phyloP scores from a whole-genome alignment of 2,888 invertebrate genomes.

The Dusona sp. region DNA sequence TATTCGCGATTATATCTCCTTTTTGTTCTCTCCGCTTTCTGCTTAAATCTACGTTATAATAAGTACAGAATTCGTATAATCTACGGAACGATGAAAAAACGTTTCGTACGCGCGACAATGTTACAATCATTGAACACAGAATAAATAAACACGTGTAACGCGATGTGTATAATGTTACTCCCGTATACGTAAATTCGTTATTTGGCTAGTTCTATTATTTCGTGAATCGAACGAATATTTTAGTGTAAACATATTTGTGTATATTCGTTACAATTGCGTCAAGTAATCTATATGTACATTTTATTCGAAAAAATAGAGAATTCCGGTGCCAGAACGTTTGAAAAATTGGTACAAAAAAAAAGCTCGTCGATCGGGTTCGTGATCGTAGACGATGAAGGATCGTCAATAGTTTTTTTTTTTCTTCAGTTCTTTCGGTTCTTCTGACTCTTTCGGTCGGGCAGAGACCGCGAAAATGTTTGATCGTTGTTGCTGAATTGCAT shows the following conservation, averaged over 20 bases:
- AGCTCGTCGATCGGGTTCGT: neutral
- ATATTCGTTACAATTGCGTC: constrained; percentile 33
- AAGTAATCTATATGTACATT: constrained; percentile 17
- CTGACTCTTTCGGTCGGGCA: constrained; percentile 12
- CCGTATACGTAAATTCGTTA: constrained; percentile 25
- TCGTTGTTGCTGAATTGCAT: constrained; percentile 44
- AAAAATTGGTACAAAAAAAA: neutral
- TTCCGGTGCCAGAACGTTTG: neutral
- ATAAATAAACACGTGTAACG: constrained; percentile 39
- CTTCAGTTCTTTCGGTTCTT: neutral
- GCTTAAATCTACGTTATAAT: neutral
- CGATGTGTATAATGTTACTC: constrained; percentile 19
- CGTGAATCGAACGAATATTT: constrained; percentile 8
- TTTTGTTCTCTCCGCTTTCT: neutral
- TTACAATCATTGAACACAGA: constrained; percentile 5
- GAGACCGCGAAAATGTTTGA: constrained; percentile 6
- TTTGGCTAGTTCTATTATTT: constrained; percentile 19
- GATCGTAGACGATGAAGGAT: neutral
- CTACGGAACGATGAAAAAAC: constrained; percentile 21
- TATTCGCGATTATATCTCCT: constrained; percentile 19
- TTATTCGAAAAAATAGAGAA: neutral
- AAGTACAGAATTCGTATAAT: constrained; percentile 39
- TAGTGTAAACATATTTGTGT: neutral
- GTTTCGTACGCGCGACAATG: constrained; percentile 39
- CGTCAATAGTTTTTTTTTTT: neutral